Conservation (phyloP, 2,113 vertebrate species). For the Hyperopisus bebe region DNA sequence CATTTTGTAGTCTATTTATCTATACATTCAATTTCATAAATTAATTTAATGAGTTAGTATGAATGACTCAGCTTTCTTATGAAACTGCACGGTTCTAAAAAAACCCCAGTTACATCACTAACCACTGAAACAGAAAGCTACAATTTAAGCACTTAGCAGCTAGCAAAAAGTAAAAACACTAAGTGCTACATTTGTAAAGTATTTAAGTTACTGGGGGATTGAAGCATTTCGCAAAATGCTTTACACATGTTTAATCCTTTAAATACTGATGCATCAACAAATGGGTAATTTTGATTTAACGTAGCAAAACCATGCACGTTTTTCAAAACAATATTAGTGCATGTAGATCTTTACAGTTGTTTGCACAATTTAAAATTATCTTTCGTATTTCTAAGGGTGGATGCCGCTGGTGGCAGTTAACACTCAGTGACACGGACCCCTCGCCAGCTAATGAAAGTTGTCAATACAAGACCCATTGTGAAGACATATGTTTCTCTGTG, state of each 20-base stretch:
- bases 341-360: not conserved
- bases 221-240: not conserved
- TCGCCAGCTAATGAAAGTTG: not conserved
- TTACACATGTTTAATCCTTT: not conserved
- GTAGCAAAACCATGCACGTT: not conserved
- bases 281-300: not conserved
- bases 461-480: not conserved
- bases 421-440: not conserved
- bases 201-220: not conserved
- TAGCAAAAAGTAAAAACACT: not conserved
- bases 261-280: not conserved
- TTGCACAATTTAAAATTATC: not conserved
- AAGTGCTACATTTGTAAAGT: not conserved
- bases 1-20: not conserved
- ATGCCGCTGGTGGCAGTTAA: not conserved
- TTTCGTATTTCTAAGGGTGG: not conserved
- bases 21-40: not conserved
- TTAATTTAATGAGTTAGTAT: not conserved
- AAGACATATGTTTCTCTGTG: not conserved
- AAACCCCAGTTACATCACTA: not conserved
- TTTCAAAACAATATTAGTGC: not conserved
- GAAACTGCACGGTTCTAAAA: not conserved
- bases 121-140: not conserved
- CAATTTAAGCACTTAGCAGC: not conserved
- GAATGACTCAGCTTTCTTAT: not conserved